phyloP scores from a whole-genome alignment of 2,113 vertebrate species.

The Gopherus flavomarginatus region DNA sequence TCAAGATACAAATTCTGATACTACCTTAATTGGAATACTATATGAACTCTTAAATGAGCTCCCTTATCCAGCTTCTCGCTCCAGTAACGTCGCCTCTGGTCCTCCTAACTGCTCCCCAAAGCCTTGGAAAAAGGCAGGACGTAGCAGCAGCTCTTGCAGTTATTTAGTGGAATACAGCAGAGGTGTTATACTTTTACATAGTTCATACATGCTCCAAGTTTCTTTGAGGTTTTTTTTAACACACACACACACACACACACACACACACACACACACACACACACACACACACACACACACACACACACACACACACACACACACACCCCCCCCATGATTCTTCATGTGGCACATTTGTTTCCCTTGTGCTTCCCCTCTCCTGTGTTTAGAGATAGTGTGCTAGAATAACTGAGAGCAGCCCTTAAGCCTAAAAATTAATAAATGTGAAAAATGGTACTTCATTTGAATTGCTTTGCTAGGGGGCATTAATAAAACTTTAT shows the following conservation, averaged over 20 bases:
- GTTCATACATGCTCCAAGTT: neutral
- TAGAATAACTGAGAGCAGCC: constrained; percentile 15
- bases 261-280: too few species aligned
- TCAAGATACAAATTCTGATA: constrained; percentile 2
- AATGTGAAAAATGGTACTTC: neutral
- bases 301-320: too few species aligned
- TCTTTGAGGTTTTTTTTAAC: neutral
- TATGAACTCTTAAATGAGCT: neutral
- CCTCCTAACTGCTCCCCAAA: neutral
- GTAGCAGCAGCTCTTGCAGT: neutral
- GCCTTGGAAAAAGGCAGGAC: neutral
- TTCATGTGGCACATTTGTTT: neutral
- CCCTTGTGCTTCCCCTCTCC: neutral
- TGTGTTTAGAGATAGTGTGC: neutral
- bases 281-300: too few species aligned
- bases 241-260: too few species aligned
- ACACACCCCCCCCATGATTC: neutral
- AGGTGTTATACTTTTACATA: constrained; percentile 9
- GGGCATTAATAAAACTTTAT: constrained; percentile 46
- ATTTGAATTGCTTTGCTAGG: constrained; percentile 47
- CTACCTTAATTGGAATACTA: constrained; percentile 19
- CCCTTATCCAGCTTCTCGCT: neutral
- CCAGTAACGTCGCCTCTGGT: neutral
- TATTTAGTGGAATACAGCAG: neutral
- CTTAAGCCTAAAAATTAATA: constrained; percentile 21